Conservation (phyloP, 2,797 vertebrate species). For the Intellagama lesueurii region DNA sequence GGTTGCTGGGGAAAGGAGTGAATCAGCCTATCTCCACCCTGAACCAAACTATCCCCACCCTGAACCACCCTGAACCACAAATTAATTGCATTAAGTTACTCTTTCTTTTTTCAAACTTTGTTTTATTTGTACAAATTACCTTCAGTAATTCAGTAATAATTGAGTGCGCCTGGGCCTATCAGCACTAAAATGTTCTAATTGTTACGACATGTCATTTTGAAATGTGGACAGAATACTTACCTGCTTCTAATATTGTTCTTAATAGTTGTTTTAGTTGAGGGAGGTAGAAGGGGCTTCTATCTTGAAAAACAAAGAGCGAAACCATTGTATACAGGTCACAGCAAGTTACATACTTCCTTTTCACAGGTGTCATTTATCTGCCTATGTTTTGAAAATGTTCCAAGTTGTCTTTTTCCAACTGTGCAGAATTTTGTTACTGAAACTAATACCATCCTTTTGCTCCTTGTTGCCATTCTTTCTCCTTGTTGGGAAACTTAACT, state of each 20-base stretch:
- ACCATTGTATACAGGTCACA: slow-evolving; percentile 36
- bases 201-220: slow-evolving; percentile 31
- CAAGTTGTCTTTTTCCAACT: slow-evolving; percentile 42
- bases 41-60: too few species aligned
- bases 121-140: slow-evolving; percentile 22
- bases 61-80: neutral
- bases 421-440: slow-evolving; percentile 35
- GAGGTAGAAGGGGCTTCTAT: slow-evolving; percentile 12
- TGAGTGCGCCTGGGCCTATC: neutral
- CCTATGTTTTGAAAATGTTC: slow-evolving; percentile 55
- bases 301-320: slow-evolving; percentile 27
- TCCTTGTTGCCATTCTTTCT: slow-evolving; percentile 43
- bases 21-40: too few species aligned
- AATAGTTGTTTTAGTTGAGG: slow-evolving; percentile 22
- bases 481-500: slow-evolving; percentile 45
- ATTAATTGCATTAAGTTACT: slow-evolving; percentile 22
- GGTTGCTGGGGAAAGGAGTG: too few species aligned
- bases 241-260: slow-evolving; percentile 42
- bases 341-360: slow-evolving; percentile 33
- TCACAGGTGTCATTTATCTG: slow-evolving; percentile 37
- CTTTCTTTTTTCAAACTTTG: neutral
- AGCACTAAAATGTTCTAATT: slow-evolving; percentile 19
- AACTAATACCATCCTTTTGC: slow-evolving; percentile 43
- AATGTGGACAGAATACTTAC: slow-evolving; percentile 35
- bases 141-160: neutral